A percentile compares a stretch with the other conserved stretches of the same genome.
These are phyloP conservation scores for Hydra vulgaris DNA, from an alignment of 30 jellyfish, hydroid and myxozoan species.

Conservation along the genomic window DNA sequence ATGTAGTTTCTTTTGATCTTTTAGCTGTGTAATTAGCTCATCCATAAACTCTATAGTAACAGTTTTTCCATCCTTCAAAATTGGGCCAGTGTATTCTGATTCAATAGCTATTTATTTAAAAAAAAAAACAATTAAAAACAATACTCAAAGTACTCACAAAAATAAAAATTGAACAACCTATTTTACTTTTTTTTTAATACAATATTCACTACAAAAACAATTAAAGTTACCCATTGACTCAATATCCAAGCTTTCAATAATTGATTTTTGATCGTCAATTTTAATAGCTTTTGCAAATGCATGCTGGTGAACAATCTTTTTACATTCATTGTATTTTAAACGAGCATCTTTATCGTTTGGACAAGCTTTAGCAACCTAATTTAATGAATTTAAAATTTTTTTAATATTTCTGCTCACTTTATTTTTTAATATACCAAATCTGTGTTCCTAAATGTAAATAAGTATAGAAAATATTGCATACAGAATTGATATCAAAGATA, in stretches of 20 bases:
- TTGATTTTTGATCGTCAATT: conserved; percentile 61
- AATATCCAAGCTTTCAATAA: conserved; percentile 56
- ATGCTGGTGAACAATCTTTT: conserved; percentile 76
- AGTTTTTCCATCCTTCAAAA: conserved; percentile 38
- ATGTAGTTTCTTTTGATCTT: conserved; percentile 74
- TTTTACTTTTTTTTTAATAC: too few relatives aligned
- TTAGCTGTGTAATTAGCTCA: conserved; percentile 42
- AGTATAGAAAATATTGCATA: too few relatives aligned
- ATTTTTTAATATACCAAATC: too few relatives aligned
- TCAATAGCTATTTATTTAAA: conserved; percentile 77
- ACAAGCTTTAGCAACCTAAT: conserved; percentile 75
- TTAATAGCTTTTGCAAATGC: conserved; percentile 93
- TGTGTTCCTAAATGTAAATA: too few relatives aligned
- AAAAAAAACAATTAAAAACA: not conserved
- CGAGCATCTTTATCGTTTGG: conserved; percentile 90
- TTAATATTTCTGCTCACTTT: too few relatives aligned
- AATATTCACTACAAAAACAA: too few relatives aligned
- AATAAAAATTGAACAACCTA: too few relatives aligned
- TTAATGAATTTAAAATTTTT: not conserved
- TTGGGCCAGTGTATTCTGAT: conserved; percentile 77
- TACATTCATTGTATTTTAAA: conserved; percentile 67
- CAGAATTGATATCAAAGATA: not conserved
- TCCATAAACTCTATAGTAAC: conserved; percentile 66
- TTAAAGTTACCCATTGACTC: conserved; percentile 93
- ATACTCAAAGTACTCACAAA: too few relatives aligned